Evolutionary conservation across 1,140 invertebrate genomes (phyloP).

Genomic region (Odontomachus brunneus): DNA sequence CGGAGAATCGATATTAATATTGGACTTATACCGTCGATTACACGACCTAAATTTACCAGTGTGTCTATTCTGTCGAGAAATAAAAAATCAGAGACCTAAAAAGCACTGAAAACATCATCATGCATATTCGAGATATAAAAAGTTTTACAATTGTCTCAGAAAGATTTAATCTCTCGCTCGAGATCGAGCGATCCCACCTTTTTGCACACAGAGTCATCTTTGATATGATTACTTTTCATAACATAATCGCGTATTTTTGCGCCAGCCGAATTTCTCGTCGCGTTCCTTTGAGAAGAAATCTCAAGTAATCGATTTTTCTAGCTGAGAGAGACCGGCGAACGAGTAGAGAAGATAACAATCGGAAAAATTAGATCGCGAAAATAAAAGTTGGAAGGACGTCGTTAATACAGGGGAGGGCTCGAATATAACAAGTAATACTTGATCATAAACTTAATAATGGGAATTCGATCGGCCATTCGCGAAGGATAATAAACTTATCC

Average conservation of each 20-base stretch:
- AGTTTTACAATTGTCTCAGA: background rate
- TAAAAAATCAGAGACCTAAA: background rate
- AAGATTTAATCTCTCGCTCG: background rate
- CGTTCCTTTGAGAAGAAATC: background rate
- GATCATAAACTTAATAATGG: constrained; percentile 19
- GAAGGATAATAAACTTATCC: constrained; percentile 33
- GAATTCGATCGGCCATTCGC: constrained; percentile 2
- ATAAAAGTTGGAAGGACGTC: background rate
- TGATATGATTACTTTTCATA: background rate
- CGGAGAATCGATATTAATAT: background rate
- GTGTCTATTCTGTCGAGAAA: constrained; percentile 1
- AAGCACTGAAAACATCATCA: background rate
- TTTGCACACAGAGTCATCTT: too few relatives aligned
- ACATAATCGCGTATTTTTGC: background rate
- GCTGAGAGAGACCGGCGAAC: background rate
- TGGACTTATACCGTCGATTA: background rate
- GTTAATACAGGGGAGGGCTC: background rate
- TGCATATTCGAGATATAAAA: background rate
- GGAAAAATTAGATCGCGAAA: background rate
- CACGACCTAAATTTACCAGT: background rate
- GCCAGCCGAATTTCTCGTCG: background rate
- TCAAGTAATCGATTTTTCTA: background rate
- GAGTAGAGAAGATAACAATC: background rate
- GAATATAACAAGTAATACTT: constrained; percentile 20
- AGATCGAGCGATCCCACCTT: background rate